Evolutionary conservation across 2,797 vertebrate species (phyloP), one percentile per base, ranked within the genome.

Genomic region (Perdix hodgsoniae): DNA sequence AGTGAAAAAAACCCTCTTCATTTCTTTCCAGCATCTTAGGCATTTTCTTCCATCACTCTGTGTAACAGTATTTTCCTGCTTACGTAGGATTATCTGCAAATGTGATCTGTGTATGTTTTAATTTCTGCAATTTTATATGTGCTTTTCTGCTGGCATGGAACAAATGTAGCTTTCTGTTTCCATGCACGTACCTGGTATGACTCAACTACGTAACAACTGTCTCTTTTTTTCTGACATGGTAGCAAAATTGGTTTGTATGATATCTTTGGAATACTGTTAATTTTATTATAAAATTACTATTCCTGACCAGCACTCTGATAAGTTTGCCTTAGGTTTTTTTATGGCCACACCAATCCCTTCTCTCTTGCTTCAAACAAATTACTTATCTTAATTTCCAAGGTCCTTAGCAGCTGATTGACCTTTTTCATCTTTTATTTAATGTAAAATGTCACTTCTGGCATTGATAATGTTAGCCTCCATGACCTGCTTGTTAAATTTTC

Each of bases 281-380:
- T 75, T 91, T 89, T 87, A 83, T 76, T 42, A 27, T 17, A 47
- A 45, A 66, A 81, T 91, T 83, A 67, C 61, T 87, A 92, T 86
- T 91, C 80, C 64, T 66, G 83, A 63, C 39, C 35, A 90, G 35
- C n/a, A 70, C 63, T 83, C 56, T 44, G 35, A 73, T 35, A 72
- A 83, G 27, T 31, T 11, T 88, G 50, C 14, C 10, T 63, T 54
- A 57, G 27, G 23, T 50, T 90, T 94, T 94, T 40, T 61, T 73
- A 91, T 71, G 24, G 45, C 29, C 22, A 33, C 14, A 33, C 16
- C 82, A 63, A 70, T 86, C 91, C 66, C 37, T 86, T 85, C 54
- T 69, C 44, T 24, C 1, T 57, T 73, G 47, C 26, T 65, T 57
- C 64, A 88, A 79, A 86, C 63, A 71, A 47, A 83, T 93, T 8